Evolutionary conservation across 2,113 vertebrate species (phyloP).

Genomic region (Rynchops niger): DNA sequence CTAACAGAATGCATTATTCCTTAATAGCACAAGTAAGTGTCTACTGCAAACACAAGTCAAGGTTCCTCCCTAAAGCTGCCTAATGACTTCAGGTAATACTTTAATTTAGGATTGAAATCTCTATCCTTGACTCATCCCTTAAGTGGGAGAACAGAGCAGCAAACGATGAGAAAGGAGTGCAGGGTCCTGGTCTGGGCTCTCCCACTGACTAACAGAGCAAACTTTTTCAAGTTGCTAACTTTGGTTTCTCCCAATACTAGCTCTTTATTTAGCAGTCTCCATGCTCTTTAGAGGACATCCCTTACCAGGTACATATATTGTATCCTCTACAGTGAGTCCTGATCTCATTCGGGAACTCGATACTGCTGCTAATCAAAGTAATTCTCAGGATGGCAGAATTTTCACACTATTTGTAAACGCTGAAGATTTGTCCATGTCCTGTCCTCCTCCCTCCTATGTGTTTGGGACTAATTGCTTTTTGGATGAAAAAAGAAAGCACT

Average conservation of each 20-base stretch:
- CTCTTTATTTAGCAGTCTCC: background rate
- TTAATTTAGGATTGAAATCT: background rate
- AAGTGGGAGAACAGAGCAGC: background rate
- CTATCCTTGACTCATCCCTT: fast-evolving
- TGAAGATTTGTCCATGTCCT: background rate
- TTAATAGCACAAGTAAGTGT: background rate
- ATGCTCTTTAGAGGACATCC: background rate
- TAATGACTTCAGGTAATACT: background rate
- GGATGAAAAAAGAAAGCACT: background rate
- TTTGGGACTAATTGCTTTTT: background rate
- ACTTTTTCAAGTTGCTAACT: background rate
- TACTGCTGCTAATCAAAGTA: background rate
- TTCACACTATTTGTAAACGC: background rate
- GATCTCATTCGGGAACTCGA: background rate
- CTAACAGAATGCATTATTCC: background rate
- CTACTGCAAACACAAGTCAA: background rate
- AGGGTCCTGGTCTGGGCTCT: background rate
- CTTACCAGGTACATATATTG: background rate
- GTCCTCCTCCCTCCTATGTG: background rate
- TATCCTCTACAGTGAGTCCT: background rate
- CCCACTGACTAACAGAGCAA: background rate
- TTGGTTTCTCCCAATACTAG: background rate
- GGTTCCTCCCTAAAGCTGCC: background rate
- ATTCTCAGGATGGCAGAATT: background rate
- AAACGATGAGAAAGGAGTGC: background rate